Evolutionary conservation across 2,888 invertebrate genomes (phyloP).

Genomic region (Harmothoe impar): DNA sequence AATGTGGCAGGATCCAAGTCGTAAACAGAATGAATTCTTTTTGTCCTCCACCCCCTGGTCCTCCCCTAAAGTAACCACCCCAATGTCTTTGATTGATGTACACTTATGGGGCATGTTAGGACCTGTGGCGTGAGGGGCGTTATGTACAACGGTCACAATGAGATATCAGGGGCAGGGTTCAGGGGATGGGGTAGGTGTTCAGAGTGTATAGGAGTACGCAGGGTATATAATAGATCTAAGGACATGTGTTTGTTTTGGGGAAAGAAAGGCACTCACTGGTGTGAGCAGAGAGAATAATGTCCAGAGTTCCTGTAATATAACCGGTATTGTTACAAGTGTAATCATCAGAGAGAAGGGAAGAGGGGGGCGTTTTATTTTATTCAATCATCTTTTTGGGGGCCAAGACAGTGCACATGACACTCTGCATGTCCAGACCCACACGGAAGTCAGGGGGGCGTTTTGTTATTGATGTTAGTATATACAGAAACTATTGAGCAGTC

Average conservation of each 20-base stretch:
- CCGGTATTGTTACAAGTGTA: background rate
- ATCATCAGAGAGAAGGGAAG: background rate
- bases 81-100: background rate
- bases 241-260: background rate
- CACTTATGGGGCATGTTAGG: background rate
- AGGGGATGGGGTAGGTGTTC: background rate
- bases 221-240: background rate
- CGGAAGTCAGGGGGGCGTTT: background rate
- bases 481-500: background rate
- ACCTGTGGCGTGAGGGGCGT: background rate
- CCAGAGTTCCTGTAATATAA: no score
- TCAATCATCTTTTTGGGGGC: background rate
- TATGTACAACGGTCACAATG: slow-evolving; percentile 2
- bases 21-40: slow-evolving; percentile 13
- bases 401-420: background rate
- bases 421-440: background rate
- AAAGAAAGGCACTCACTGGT: no score
- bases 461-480: background rate
- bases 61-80: background rate
- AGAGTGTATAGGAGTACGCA: background rate
- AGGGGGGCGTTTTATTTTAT: background rate
- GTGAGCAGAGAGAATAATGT: no score
- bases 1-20: background rate
- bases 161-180: no score
- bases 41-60: background rate